Evolutionary conservation across 2,797 vertebrate species (phyloP), one percentile per base, ranked within the genome.

Genomic region (Caiman crocodilus): DNA sequence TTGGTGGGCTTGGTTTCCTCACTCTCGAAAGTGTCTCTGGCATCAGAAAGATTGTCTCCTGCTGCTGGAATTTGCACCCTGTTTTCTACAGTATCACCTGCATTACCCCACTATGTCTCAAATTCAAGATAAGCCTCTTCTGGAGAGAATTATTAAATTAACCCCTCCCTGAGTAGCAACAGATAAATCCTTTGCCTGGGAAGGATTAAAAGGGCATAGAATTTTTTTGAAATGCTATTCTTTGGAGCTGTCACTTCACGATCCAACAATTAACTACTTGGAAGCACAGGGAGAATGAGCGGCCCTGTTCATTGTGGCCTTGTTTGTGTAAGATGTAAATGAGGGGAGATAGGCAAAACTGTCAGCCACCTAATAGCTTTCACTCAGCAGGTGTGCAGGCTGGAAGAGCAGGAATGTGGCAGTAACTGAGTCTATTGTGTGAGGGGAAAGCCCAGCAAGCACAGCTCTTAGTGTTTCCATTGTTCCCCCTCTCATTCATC

Each of bases 241-340:
- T 94, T n/a, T 77, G 81, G 88, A 91, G 58, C 78, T 93, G 88
- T 92, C 65, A 50, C 95, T 95, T 96, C 94, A 91, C 91, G 76
- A 28, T 87, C 17, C 61, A 90, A 84, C 85, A 91, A 13, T 91
- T 96, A 95, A 90, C 80, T 95, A 90, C 87, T 97, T 80, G 35
- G 83, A 96, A 97, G 76, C 79, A 83, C 82, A 92, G 89, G 18
- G 42, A 82, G 21, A 96, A 71, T 81, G 87, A 92, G 32, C 84
- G 71, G 95, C 67, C 50, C 25, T 67, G 94, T 87, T 91, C 76
- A 57, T 64, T 93, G 88, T 80, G 85, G 50, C 79, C 94, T 95
- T 93, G 82, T 95, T 95, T 95, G 91, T 90, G 56, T 89, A 94
- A 94, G 87, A 94, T 92, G 80, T 90, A 97, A 96, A 92, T 87